phyloP scores from a whole-genome alignment of 2,888 invertebrate species.

The Blomia tropicalis region DNA sequence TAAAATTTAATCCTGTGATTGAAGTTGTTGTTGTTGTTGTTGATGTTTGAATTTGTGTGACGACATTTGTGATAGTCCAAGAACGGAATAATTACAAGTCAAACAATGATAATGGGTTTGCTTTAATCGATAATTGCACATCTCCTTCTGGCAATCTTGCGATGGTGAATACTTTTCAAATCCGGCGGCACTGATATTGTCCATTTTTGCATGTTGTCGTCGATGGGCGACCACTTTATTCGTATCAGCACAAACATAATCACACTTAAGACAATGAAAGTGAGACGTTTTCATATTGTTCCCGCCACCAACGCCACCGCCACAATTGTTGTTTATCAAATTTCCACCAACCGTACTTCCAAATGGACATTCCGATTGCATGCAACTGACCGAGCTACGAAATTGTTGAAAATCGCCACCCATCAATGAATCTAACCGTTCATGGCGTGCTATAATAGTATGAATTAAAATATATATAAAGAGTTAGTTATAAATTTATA shows the following conservation, averaged over 20 bases:
- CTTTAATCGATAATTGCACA: constrained; percentile 75
- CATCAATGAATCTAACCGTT: constrained; percentile 79
- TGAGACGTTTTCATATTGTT: constrained; percentile 91
- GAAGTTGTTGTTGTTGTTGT: constrained; percentile 13
- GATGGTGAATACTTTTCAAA: constrained; percentile 75
- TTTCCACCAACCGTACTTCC: constrained; percentile 26
- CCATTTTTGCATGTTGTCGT: constrained; percentile 77
- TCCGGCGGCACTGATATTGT: constrained; percentile 79
- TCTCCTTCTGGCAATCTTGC: constrained; percentile 35
- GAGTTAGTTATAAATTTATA: not conserved
- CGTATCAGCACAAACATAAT: constrained; percentile 87
- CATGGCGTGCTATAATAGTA: constrained; percentile 78
- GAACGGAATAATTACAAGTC: constrained; percentile 74
- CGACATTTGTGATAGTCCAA: constrained; percentile 81
- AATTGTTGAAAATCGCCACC: constrained; percentile 88
- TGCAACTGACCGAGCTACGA: constrained; percentile 74
- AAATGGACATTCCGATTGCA: constrained; percentile 64
- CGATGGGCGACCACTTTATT: constrained; percentile 76
- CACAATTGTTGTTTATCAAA: constrained; percentile 51
- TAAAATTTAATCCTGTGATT: too few species aligned
- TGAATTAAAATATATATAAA: too few species aligned
- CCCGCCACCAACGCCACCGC: too few species aligned
- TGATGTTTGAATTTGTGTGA: constrained; percentile 57
- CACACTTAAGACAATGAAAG: constrained; percentile 87
- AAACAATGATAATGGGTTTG: constrained; percentile 92